Evolutionary conservation across 2,113 vertebrate genomes (phyloP).

Genomic region (Capra hircus): DNA sequence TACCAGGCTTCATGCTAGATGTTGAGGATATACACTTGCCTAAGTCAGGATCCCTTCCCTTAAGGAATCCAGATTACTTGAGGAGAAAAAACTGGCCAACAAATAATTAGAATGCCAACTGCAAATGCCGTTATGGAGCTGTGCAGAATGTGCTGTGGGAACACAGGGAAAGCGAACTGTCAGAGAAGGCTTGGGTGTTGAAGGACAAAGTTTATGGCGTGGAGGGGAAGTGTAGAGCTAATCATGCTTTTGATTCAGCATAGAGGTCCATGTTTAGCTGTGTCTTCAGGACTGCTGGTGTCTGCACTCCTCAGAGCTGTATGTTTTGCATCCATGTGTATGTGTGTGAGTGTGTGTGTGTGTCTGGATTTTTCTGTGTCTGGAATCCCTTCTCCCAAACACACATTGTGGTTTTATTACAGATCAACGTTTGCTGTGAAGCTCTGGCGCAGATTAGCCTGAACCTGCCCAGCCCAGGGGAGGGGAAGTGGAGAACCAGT

Average conservation of each 20-base stretch:
- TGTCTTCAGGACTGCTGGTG: not conserved
- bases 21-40: not conserved
- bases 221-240: not conserved
- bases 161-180: not conserved
- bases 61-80: not conserved
- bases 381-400: slow-evolving; percentile 46
- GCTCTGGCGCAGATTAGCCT: slow-evolving; percentile 60
- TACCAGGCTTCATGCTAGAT: not conserved
- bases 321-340: not conserved
- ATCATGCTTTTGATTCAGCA: not conserved
- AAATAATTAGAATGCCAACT: slow-evolving; percentile 8
- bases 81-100: not conserved
- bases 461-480: slow-evolving; percentile 69
- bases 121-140: not conserved
- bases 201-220: not conserved
- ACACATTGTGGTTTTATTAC: slow-evolving; percentile 63
- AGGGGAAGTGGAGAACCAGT: slow-evolving; percentile 33
- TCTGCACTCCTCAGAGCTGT: not conserved
- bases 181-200: not conserved
- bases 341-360: not conserved
- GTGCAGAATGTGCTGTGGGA: not conserved
- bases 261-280: not conserved
- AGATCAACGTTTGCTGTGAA: slow-evolving; percentile 65
- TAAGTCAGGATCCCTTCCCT: not conserved
- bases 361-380: slow-evolving; percentile 2